phyloP scores from a whole-genome alignment of 2,797 vertebrate species.

The Erithacus rubecula region DNA sequence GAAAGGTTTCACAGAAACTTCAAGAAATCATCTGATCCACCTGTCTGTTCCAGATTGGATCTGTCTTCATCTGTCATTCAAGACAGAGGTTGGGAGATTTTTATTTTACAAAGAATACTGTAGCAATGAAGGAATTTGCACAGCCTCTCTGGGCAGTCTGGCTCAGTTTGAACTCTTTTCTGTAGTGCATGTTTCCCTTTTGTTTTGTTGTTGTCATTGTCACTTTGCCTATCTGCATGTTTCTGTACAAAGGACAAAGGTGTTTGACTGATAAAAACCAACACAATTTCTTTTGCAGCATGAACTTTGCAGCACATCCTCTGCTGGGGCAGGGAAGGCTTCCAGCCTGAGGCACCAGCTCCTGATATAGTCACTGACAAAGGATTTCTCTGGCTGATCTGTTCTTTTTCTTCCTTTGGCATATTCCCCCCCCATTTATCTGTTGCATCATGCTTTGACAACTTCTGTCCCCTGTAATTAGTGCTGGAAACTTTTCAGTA shows the following conservation, averaged over 20 bases:
- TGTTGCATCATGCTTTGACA: slow-evolving; percentile 27
- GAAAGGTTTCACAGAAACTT: not conserved
- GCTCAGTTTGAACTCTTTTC: not conserved
- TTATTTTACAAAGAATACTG: not conserved
- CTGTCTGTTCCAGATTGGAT: not conserved
- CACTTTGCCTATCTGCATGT: not conserved
- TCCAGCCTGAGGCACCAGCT: not conserved
- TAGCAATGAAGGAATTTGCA: not conserved
- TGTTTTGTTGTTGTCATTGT: not conserved
- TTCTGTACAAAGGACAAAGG: not conserved
- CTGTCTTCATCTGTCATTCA: not conserved
- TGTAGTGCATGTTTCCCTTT: not conserved
- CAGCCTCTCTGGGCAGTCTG: not conserved
- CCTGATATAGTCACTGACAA: not conserved
- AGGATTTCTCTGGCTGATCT: not conserved
- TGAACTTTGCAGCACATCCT: not conserved
- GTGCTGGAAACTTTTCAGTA: slow-evolving; percentile 15
- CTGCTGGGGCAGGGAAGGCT: not conserved
- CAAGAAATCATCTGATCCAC: not conserved
- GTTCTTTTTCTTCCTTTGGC: not conserved
- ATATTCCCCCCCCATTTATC: not conserved
- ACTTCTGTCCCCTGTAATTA: slow-evolving; percentile 4
- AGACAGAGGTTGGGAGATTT: not conserved
- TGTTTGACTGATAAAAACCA: not conserved
- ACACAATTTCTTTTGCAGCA: not conserved